Evolutionary conservation across 1,140 invertebrate species (phyloP).

Genomic region (Globodera ellingtonae): DNA sequence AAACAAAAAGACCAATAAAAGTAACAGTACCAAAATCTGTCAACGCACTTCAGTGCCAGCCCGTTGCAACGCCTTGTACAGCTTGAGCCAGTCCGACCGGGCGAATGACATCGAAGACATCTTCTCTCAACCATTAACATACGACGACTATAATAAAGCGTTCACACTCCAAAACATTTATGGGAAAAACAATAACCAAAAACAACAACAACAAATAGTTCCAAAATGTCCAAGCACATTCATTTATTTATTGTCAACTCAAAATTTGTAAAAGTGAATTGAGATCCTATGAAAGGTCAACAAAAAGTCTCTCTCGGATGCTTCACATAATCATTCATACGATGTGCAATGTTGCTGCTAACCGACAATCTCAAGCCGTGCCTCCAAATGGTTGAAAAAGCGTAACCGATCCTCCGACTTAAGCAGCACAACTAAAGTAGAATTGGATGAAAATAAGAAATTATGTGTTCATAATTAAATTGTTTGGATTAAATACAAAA

Average conservation of each 20-base stretch:
- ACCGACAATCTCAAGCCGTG: conserved; percentile 24
- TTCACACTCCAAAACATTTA: neutral
- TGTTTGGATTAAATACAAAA: conserved; percentile 7
- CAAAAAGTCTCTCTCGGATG: neutral
- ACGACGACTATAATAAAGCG: neutral
- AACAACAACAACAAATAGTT: neutral
- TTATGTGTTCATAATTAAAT: too few relatives aligned
- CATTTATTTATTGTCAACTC: neutral
- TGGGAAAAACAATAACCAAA: neutral
- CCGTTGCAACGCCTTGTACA: conserved; percentile 34
- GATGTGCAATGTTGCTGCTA: neutral
- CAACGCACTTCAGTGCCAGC: conserved; percentile 19
- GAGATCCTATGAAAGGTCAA: neutral
- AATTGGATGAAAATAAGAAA: neutral
- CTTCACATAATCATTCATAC: neutral
- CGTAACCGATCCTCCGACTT: conserved; percentile 18
- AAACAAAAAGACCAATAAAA: neutral
- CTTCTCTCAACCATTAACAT: neutral
- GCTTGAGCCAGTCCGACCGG: conserved; percentile 28
- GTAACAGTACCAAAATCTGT: neutral
- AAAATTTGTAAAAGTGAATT: neutral
- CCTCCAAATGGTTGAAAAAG: conserved; percentile 37
- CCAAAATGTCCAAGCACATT: neutral
- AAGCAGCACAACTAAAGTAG: conserved; percentile 30
- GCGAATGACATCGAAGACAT: neutral